Conservation (phyloP, 2,888 invertebrate species). For the Mayetiola destructor region DNA sequence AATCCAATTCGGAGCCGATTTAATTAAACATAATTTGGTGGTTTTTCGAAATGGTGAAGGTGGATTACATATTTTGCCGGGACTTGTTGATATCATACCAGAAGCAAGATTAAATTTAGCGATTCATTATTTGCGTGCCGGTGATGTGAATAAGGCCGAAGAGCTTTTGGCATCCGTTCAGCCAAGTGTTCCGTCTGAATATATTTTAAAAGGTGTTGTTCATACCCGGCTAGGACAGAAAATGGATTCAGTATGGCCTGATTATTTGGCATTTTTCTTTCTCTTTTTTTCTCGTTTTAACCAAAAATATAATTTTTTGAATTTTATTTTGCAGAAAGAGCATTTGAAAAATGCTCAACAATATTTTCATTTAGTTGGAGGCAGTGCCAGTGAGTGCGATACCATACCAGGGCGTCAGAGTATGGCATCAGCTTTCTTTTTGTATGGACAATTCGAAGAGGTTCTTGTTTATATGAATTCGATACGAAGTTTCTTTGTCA, state of each 20-base stretch:
- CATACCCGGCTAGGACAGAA: conserved; percentile 89
- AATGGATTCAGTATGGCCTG: conserved; percentile 59
- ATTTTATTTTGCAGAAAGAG: conserved; percentile 71
- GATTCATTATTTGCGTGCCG: conserved; percentile 79
- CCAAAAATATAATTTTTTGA: not conserved
- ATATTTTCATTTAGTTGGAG: conserved; percentile 91
- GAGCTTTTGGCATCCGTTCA: conserved; percentile 80
- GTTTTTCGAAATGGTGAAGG: conserved; percentile 91
- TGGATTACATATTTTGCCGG: conserved; percentile 77
- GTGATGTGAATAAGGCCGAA: conserved; percentile 79
- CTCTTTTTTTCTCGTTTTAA: conserved; percentile 9
- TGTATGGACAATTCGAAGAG: conserved; percentile 89
- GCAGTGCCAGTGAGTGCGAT: conserved; percentile 92
- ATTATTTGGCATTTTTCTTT: too few species aligned
- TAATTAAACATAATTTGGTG: conserved; percentile 88
- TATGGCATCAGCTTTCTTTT: conserved; percentile 95
- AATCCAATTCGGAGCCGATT: conserved; percentile 77
- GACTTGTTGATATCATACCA: conserved; percentile 84
- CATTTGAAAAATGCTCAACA: conserved; percentile 90
- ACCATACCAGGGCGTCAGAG: conserved; percentile 95
- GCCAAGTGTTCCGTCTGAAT: conserved; percentile 87
- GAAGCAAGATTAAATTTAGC: conserved; percentile 94
- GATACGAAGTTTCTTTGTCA: conserved; percentile 89
- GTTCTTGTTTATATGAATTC: conserved; percentile 92
- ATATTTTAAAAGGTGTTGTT: conserved; percentile 90